phyloP scores from a whole-genome alignment of 2,113 vertebrate species.

The Vidua chalybeata region DNA sequence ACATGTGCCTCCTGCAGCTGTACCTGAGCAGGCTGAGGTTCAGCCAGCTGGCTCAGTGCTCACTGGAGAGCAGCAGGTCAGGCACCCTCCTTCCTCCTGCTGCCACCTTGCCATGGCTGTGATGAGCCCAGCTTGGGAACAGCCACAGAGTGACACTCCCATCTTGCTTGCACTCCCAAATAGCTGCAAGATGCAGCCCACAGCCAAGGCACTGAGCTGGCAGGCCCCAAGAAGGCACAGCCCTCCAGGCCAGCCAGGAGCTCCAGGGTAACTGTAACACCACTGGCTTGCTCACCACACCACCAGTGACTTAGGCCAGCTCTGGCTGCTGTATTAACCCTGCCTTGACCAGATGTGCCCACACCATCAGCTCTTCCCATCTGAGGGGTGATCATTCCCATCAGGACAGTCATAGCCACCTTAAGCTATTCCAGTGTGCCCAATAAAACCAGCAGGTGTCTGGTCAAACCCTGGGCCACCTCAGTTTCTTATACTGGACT shows the following conservation, averaged over 20 bases:
- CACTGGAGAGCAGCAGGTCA: background rate
- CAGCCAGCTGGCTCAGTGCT: background rate
- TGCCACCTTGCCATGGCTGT: background rate
- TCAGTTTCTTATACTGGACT: background rate
- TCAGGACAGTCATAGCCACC: background rate
- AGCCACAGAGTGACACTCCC: background rate
- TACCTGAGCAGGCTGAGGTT: background rate
- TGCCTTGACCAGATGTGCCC: background rate
- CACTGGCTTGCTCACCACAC: background rate
- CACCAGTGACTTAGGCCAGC: background rate
- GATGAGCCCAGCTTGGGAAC: background rate
- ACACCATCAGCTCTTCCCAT: background rate
- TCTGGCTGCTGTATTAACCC: background rate
- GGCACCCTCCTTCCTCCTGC: background rate
- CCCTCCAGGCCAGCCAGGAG: background rate
- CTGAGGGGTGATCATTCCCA: background rate
- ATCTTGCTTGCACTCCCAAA: background rate
- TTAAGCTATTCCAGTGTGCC: background rate
- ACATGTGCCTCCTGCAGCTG: background rate
- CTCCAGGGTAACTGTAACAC: background rate
- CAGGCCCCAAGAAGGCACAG: background rate
- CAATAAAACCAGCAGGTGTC: background rate
- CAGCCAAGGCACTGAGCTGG: background rate
- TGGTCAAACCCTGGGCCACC: background rate
- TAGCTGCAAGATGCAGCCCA: background rate